These are phyloP conservation scores for Pangasius mekongensis DNA, from an alignment of 2,797 vertebrate genomes.

Conservation along the genomic window DNA sequence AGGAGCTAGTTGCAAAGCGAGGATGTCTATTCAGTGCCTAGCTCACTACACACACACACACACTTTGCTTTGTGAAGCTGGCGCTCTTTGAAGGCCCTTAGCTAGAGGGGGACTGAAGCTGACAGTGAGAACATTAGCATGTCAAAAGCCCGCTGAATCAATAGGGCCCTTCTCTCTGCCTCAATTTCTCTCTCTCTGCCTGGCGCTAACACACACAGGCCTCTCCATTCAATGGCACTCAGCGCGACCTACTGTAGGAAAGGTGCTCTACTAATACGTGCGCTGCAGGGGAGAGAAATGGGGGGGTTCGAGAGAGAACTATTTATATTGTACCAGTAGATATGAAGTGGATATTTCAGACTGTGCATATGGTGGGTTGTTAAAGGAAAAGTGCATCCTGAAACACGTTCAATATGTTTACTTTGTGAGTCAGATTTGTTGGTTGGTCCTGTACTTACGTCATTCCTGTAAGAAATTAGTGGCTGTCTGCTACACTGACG, in stretches of 20 bases:
- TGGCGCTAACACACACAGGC: conserved; percentile 53
- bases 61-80: conserved; percentile 73
- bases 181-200: conserved; percentile 51
- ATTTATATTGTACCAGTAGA: conserved; percentile 30
- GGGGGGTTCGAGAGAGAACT: conserved; percentile 22
- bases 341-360: conserved; percentile 22
- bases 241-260: conserved; percentile 44
- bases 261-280: conserved; percentile 50
- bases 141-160: conserved; percentile 76
- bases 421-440: background rate
- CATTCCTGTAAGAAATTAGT: background rate
- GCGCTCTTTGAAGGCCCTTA: conserved; percentile 75
- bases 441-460: background rate
- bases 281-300: conserved; percentile 37
- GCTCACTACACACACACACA: conserved; percentile 30
- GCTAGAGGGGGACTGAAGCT: conserved; percentile 55
- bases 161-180: conserved; percentile 64
- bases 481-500: background rate
- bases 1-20: conserved; percentile 42
- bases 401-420: background rate
- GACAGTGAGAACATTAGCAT: conserved; percentile 75
- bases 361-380: background rate
- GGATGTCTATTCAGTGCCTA: conserved; percentile 44
- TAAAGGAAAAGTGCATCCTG: background rate
- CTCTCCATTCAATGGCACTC: conserved; percentile 55